phyloP scores from a whole-genome alignment of 23 tunicate genomes.

The Clavelina lepadiformis region DNA sequence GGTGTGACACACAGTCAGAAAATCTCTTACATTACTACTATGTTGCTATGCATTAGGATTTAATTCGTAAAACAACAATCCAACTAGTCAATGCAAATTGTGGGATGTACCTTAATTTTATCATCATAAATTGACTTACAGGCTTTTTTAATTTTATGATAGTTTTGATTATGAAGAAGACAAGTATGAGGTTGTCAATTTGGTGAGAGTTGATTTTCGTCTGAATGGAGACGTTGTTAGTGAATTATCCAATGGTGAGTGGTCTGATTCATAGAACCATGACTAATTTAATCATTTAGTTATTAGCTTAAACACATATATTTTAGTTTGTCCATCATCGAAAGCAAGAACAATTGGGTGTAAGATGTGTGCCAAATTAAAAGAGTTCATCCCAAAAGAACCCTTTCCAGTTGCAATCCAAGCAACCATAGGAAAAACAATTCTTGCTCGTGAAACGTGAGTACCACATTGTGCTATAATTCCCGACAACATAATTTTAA shows the following conservation, averaged over 20 bases:
- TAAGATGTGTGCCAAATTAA: conserved; percentile 41
- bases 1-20: conserved; percentile 30
- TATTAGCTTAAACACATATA: neutral
- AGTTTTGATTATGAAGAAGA: conserved; percentile 90
- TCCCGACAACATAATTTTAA: too few relatives aligned
- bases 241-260: conserved; percentile 53
- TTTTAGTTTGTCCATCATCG: conserved; percentile 42
- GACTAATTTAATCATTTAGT: neutral
- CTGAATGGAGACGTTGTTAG: conserved; percentile 53
- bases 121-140: too few relatives aligned
- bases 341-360: conserved; percentile 40
- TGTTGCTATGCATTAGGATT: neutral
- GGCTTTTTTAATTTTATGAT: conserved; percentile 1
- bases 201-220: conserved; percentile 51
- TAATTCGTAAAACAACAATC: conserved; percentile 1
- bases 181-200: conserved; percentile 37
- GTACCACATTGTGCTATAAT: neutral
- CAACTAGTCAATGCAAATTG: neutral
- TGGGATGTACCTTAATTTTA: neutral
- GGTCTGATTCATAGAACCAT: neutral
- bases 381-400: conserved; percentile 48
- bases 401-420: conserved; percentile 52
- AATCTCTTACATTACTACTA: neutral
- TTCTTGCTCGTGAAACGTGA: conserved; percentile 64
- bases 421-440: conserved; percentile 45